These are phyloP conservation scores for Gortyna flavago DNA, from an alignment of 2,888 invertebrate species.

Conservation along the genomic window DNA sequence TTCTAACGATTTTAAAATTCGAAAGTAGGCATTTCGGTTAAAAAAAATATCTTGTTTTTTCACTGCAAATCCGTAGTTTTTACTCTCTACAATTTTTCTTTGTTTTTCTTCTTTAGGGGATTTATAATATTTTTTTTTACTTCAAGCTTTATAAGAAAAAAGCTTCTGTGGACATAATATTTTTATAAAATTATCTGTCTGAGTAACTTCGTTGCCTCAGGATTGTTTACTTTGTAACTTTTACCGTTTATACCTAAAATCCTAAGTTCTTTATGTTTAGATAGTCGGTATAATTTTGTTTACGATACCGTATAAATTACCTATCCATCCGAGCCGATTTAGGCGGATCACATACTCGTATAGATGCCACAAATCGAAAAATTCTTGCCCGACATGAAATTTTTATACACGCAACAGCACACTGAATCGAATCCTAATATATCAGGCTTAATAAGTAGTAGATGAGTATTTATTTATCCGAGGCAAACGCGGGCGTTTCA, in stretches of 20 bases:
- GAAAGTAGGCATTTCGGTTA: background rate
- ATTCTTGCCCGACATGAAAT: background rate
- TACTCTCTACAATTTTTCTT: background rate
- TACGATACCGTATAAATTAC: background rate
- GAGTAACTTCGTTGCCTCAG: slow-evolving; percentile 16
- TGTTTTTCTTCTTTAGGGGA: background rate
- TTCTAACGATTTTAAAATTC: slow-evolving; percentile 18
- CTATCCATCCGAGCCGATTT: background rate
- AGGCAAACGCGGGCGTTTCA: slow-evolving; percentile 24
- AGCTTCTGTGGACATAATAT: slow-evolving; percentile 1
- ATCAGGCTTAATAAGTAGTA: slow-evolving; percentile 12
- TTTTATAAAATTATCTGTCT: slow-evolving; percentile 25
- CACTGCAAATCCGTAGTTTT: slow-evolving; percentile 12
- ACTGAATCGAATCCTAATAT: slow-evolving; percentile 5
- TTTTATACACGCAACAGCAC: background rate
- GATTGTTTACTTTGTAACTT: slow-evolving; percentile 1
- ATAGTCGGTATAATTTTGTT: background rate
- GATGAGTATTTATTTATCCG: slow-evolving; percentile 28
- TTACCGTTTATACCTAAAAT: background rate
- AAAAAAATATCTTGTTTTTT: slow-evolving; percentile 1
- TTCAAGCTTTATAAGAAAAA: slow-evolving; percentile 9
- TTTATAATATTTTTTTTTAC: slow-evolving; percentile 28
- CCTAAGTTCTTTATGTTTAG: background rate
- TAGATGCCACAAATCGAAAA: background rate
- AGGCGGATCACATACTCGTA: background rate